Evolutionary conservation across 2,113 vertebrate species (phyloP).

Genomic region (Leucopsar rothschildi): DNA sequence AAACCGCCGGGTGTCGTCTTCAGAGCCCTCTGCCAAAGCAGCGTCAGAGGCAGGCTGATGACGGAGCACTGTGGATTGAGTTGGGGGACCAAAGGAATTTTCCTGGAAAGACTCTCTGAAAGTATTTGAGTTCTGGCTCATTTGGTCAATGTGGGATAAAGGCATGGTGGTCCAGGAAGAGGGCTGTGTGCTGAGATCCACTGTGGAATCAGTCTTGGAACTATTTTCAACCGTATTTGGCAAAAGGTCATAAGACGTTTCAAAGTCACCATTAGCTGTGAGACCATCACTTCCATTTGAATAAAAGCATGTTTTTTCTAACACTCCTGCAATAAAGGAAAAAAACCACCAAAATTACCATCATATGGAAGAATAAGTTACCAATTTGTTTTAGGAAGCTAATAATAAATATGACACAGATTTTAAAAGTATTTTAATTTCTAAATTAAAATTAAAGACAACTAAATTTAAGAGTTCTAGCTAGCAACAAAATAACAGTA

Average conservation of each 20-base stretch:
- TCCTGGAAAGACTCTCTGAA: background rate
- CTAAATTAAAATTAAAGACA: background rate
- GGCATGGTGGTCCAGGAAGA: conserved; percentile 19
- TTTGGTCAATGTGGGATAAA: conserved; percentile 37
- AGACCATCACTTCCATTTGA: conserved; percentile 70
- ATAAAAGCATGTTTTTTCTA: conserved; percentile 74
- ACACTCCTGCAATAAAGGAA: conserved; percentile 70
- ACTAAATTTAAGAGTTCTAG: background rate
- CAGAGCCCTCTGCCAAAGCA: background rate
- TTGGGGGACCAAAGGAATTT: background rate
- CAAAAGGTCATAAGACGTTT: conserved; percentile 29
- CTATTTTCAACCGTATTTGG: conserved; percentile 14
- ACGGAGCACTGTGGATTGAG: background rate
- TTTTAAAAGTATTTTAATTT: background rate
- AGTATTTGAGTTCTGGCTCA: conserved; percentile 46
- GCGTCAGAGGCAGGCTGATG: background rate
- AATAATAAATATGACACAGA: background rate
- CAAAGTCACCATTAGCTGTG: conserved; percentile 41
- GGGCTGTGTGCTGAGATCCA: background rate
- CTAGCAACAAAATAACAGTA: background rate
- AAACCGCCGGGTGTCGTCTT: background rate
- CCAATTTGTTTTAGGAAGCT: background rate
- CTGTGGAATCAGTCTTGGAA: background rate
- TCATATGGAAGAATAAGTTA: background rate
- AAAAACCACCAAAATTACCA: background rate